Evolutionary conservation across 1,140 invertebrate genomes (phyloP).

Genomic region (Scylla paramamosain): DNA sequence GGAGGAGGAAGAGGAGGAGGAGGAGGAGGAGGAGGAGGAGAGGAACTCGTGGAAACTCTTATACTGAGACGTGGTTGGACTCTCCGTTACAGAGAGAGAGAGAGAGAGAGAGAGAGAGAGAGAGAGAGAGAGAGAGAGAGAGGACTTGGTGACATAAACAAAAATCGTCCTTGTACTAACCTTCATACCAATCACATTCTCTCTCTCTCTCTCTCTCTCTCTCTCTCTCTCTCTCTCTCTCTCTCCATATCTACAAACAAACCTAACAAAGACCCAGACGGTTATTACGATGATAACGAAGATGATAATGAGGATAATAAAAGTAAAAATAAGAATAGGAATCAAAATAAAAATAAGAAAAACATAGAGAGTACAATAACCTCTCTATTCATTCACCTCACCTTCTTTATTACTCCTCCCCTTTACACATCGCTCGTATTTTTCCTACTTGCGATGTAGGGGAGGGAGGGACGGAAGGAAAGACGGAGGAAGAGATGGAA

Average conservation of each 20-base stretch:
- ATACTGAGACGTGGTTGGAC: not conserved
- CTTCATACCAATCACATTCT: not conserved
- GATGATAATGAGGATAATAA: no score
- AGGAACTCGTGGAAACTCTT: not conserved
- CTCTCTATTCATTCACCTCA: not conserved
- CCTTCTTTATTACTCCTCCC: not conserved
- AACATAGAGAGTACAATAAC: not conserved
- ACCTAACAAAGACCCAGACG: not conserved
- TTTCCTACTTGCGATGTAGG: not conserved
- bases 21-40: no score
- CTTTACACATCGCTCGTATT: not conserved
- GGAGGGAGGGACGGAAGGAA: not conserved
- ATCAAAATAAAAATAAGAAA: no score
- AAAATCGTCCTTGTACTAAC: not conserved
- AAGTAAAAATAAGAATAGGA: no score
- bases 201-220: constrained; percentile 49
- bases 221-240: constrained; percentile 46
- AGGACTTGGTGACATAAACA: not conserved
- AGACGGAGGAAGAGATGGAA: not conserved
- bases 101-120: constrained; percentile 21
- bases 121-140: constrained; percentile 20
- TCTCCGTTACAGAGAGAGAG: not conserved
- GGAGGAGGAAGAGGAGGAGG: not conserved
- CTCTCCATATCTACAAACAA: not conserved
- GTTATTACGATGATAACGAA: no score